phyloP scores from a whole-genome alignment of 2,888 invertebrate genomes.

The Didymodactylos carnosus region DNA sequence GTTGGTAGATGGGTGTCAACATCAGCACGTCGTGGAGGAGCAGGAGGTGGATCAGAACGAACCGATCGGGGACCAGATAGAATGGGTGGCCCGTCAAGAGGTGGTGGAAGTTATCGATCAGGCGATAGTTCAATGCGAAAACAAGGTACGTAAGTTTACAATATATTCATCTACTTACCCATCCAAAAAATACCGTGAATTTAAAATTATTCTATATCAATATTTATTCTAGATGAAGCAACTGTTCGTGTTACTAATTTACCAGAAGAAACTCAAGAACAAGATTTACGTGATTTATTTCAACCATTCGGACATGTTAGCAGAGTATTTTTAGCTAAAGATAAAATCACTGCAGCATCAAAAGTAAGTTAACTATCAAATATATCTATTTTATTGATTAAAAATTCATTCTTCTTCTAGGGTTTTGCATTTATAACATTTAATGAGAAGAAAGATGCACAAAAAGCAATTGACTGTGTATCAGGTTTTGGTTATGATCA shows the following conservation, averaged over 20 bases:
- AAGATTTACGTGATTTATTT: conserved; percentile 82
- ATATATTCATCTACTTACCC: too few relatives aligned
- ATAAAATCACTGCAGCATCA: conserved; percentile 38
- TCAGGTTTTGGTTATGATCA: conserved; percentile 92
- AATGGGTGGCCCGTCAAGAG: conserved; percentile 4
- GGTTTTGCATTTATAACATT: conserved; percentile 97
- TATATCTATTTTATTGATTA: not conserved
- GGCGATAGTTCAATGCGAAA: not conserved
- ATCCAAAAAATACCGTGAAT: not conserved
- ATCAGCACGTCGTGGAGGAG: not conserved
- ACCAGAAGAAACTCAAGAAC: conserved; percentile 68
- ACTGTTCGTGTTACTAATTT: conserved; percentile 92
- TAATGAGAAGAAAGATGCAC: conserved; percentile 68
- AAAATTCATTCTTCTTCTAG: conserved; percentile 45
- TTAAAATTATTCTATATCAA: conserved; percentile 37
- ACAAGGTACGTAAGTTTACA: not conserved
- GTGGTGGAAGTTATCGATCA: not conserved
- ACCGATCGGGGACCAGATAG: conserved; percentile 15
- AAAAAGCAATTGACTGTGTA: conserved; percentile 64
- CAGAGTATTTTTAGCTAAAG: conserved; percentile 83
- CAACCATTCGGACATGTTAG: conserved; percentile 75
- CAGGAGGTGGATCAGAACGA: not conserved
- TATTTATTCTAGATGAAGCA: conserved; percentile 32
- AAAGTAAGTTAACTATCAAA: not conserved
- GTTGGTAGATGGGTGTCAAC: not conserved